Base-by-base conservation (phyloP, 30 jellyfish, hydroid and myxozoan genomes). In the Hydractinia symbiolongicarpus region DNA sequence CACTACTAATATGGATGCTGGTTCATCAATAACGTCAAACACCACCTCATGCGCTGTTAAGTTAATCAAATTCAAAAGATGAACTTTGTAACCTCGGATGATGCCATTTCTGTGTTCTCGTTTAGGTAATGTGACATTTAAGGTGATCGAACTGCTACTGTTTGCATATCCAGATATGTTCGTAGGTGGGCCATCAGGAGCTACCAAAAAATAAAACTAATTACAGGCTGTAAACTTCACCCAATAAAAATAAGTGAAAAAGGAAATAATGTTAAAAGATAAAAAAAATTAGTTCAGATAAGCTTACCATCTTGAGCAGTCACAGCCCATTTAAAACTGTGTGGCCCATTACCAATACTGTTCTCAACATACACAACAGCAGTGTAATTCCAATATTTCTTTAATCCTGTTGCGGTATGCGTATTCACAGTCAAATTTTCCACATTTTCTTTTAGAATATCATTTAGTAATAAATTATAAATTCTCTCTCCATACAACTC, bases 231-330 rank as follows among this genome's bases (percentile, higher is more conserved):
- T 1, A 6, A 0, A 64, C 44, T 30, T 30, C 44, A 30, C 1
- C 6, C 19, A 64, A 64, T n/a, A 64, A 6, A 6, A 9, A 6
- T 64, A 1, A n/a, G 9, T 13, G 40, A 64, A 64, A 64, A 64
- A 6, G 7, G 8, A 7, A 6, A 64, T 64, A 7, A 7, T 6
- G 4, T 64, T 6, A n/a, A 44, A 64, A 64, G 44, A 6, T 64
- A n/a, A 6, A n/a, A 11, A 58, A 58, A 58, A 58, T 0, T 58
- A 58, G 15, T 58, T 58, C 44, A 2, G 44, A 30, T 30, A 0
- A 11, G 40, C 74, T 64, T 64, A 64, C 74, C 74, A 64, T 64
- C 74, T 64, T 64, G 6, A 64, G 74, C 74, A 64, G 74, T 64
- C 74, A 64, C 40, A 2, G 74, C 74, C 74, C 74, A 64, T 64